These are phyloP conservation scores for Octopus sinensis DNA, from an alignment of 1,140 invertebrate species.

Conservation along the genomic window DNA sequence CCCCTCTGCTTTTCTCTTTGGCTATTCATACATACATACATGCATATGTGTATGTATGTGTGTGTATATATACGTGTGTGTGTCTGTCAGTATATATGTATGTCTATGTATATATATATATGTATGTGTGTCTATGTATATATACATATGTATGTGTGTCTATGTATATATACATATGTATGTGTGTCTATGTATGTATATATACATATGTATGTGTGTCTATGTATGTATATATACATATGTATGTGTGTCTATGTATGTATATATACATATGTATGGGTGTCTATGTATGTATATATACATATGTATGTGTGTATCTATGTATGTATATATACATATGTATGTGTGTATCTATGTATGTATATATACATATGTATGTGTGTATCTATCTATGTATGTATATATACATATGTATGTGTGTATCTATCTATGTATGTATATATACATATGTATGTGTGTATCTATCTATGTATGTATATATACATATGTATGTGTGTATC, in stretches of 20 bases:
- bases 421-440: background rate
- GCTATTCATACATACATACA: no score
- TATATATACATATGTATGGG: background rate
- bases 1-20: no score
- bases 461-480: background rate
- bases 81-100: no score
- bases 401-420: background rate
- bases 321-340: background rate
- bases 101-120: no score
- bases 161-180: no score
- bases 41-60: no score
- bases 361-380: conserved; percentile 1
- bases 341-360: background rate
- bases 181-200: no score
- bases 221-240: no score
- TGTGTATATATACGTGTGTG: no score
- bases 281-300: background rate
- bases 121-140: no score
- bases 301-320: background rate
- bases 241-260: background rate
- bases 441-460: background rate
- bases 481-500: background rate
- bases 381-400: background rate
- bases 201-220: no score
- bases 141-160: no score